These are phyloP conservation scores for Sinocyclocheilus anophthalmus DNA, from an alignment of 2,113 vertebrate genomes.

Conservation along the genomic window DNA sequence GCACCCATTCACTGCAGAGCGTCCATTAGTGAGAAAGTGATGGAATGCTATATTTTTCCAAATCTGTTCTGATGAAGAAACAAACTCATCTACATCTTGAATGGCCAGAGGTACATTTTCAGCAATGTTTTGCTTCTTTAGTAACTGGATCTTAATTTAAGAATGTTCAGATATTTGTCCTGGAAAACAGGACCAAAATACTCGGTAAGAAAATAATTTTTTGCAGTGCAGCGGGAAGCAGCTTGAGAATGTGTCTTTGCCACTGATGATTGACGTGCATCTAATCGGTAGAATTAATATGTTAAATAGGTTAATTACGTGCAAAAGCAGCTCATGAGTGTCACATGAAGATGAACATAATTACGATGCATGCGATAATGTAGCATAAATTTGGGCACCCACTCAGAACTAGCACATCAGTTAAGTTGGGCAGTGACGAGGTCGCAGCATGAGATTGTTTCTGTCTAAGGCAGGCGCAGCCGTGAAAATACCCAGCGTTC, in stretches of 20 bases:
- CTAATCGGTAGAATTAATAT: conserved; percentile 26
- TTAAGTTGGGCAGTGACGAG: conserved; percentile 25
- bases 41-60: no score
- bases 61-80: no score
- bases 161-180: not conserved
- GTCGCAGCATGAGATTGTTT: conserved; percentile 39
- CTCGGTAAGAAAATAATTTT: not conserved
- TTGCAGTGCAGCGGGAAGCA: not conserved
- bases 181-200: not conserved
- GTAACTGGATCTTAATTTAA: not conserved
- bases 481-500: conserved; percentile 61
- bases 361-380: conserved; percentile 4
- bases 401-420: not conserved
- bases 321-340: conserved; percentile 25
- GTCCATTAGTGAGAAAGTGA: no score
- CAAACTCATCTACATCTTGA: no score
- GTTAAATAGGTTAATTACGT: conserved; percentile 38
- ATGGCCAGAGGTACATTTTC: no score
- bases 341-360: conserved; percentile 34
- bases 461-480: conserved; percentile 48
- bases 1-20: no score
- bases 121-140: not conserved
- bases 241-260: not conserved
- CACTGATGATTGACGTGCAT: not conserved
- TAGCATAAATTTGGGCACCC: not conserved